phyloP scores from a whole-genome alignment of 2,888 invertebrate genomes.

The Sisyra nigra region DNA sequence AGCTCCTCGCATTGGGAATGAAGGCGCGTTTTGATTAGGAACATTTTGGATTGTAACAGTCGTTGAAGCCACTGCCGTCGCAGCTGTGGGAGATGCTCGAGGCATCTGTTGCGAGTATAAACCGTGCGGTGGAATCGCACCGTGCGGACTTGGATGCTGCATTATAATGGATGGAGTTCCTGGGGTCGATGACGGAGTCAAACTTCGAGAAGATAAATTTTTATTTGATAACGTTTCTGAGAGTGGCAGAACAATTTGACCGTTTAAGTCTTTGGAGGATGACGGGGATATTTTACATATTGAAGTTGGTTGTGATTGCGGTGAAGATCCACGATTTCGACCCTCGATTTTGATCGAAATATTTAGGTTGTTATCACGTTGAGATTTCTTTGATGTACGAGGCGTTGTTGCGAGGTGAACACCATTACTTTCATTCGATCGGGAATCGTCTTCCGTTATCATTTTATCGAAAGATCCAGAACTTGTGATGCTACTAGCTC shows the following conservation, averaged over 20 bases:
- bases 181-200: conserved; percentile 46
- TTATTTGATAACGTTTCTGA: conserved; percentile 33
- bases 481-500: conserved; percentile 53
- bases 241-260: conserved; percentile 24
- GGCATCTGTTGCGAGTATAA: conserved; percentile 42
- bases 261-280: conserved; percentile 15
- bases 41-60: conserved; percentile 36
- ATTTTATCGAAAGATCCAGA: conserved; percentile 55
- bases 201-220: conserved; percentile 42
- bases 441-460: conserved; percentile 56
- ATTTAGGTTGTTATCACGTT: conserved; percentile 14
- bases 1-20: conserved; percentile 36
- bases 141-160: conserved; percentile 43
- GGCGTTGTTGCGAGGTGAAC: conserved; percentile 35
- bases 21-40: conserved; percentile 35
- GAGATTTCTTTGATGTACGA: conserved; percentile 31
- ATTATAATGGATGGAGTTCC: conserved; percentile 40
- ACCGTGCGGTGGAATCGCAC: conserved; percentile 22
- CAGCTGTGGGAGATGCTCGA: conserved; percentile 53
- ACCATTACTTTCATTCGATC: conserved; percentile 48
- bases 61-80: conserved; percentile 39
- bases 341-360: conserved; percentile 31
- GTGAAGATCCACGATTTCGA: conserved; percentile 36
- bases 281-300: conserved; percentile 35
- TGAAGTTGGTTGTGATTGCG: conserved; percentile 30